Evolutionary conservation across 2,797 vertebrate genomes (phyloP), one percentile per base, ranked within the genome.

Genomic region (Cheirogaleus major): DNA sequence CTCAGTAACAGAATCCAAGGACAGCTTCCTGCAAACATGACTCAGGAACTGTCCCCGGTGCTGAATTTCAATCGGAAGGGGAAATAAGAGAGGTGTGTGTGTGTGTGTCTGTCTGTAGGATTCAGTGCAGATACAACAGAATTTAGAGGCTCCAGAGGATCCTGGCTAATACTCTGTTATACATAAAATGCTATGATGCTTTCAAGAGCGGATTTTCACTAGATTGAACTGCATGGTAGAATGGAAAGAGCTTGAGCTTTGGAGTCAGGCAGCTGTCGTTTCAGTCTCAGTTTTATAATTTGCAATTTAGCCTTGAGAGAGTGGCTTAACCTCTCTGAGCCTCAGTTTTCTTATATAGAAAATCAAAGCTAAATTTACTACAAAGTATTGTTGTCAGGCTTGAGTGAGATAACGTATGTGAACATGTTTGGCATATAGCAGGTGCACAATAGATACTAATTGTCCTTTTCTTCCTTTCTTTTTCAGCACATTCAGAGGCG

Each of bases 11-110:
- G 75, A 88, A 76, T 93, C 82, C 94, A 97, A 97, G 96, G 90
- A 96, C 97, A 81, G 87, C 91, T 84, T 90, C 89, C 69, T 72
- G 93, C 79, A 93, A 81, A 81, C 61, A 52, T 35, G 89, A 87
- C 48, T 93, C 43, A 63, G 96, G 93, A 96, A 45, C 95, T 97
- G 96, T 97, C 94, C 95, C 97, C 8, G 18, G 85, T 97, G 69
- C 96, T 97, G 97, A 95, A 88, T 95, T 94, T 93, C 93, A 80
- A 50, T 85, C 14, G 22, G 78, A 76, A 59, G 55, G 61, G 35
- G 25, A 32, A 48, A 25, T 67, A 32, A 9, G 12, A 67, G 57
- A 1, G 41, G 35, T 1, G 45, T 12, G 72, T 45, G 70, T 38
- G 65, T 69, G 67, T 27, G 69, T 27, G 45, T n/a, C 9, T 65